phyloP scores from a whole-genome alignment of 2,888 invertebrate genomes.

The Pyrrhia umbra region DNA sequence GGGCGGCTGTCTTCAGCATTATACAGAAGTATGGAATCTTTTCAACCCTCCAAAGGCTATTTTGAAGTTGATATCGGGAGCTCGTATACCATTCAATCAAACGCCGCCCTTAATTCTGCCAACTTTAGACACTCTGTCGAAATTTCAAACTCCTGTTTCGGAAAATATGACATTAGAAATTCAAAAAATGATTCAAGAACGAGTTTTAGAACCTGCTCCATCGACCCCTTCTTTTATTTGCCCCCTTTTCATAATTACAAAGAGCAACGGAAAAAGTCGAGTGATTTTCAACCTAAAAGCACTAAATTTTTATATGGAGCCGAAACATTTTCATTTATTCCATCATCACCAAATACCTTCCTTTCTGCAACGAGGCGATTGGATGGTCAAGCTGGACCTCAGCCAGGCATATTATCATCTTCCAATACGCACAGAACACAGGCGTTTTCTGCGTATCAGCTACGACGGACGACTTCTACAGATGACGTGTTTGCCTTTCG shows the following conservation, averaged over 20 bases:
- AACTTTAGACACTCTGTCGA: neutral
- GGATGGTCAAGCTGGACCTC: slow-evolving; percentile 6
- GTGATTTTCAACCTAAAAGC: neutral
- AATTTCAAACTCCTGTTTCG: neutral
- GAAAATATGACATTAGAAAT: neutral
- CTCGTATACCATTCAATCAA: slow-evolving; percentile 1
- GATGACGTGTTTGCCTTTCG: neutral
- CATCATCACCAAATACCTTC: neutral
- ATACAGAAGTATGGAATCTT: neutral
- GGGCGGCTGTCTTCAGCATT: slow-evolving; percentile 1
- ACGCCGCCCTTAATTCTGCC: neutral
- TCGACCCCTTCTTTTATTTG: neutral
- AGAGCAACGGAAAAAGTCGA: neutral
- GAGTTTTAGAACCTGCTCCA: neutral
- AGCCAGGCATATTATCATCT: neutral
- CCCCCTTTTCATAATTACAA: neutral
- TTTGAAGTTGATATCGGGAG: neutral
- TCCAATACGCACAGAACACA: neutral
- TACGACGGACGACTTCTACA: neutral
- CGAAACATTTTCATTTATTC: neutral
- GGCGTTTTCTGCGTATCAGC: neutral
- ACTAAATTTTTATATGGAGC: neutral
- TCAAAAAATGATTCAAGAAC: neutral
- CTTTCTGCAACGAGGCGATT: neutral
- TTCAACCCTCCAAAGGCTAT: neutral